Evolutionary conservation across 64 coral and sea anemone species (phyloP), one percentile per base, ranked within the genome.

Genomic region (Cladopsammia gracilis): DNA sequence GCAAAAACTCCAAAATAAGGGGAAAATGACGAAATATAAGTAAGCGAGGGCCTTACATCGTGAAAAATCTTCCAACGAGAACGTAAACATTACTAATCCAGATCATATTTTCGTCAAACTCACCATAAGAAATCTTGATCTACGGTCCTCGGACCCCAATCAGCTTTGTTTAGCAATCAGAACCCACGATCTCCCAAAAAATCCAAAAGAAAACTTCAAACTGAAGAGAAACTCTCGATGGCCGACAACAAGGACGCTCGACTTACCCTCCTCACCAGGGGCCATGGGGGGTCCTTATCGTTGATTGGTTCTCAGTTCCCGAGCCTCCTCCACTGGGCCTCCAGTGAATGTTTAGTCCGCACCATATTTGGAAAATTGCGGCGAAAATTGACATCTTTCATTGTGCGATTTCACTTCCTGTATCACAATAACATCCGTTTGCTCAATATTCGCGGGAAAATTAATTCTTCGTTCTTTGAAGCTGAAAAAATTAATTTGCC

Each of bases 201-300:
- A 93, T 62, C 74, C 19, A 91, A 92, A 96, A 82, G 88, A 93
- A 96, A 99, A 91, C 96, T 94, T 88, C 74, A 89, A 94, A 91
- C 81, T 91, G 44, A 91, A 91, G 89, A 83, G 44, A 93, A 78
- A 87, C 79, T 93, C 69, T 76, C 94, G 98, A 99, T 96, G 92
- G 94, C 94, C 91, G 92, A 94, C 94, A 96, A 90, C 94, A 93
- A 94, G 90, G 98, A 99, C 98, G 98, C 98, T 99, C 96, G 94
- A 95, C 93, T 92, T 99, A 91, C 94, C 98, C 98, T 99, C 98
- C 98, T 96, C 95, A 82, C 88, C 91, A 93, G 59, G 87, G 94
- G 73, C 89, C 79, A 78, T 73, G 84, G 94, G 94, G 94, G 94
- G 94, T 94, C 94, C 69, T 85, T 56, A 80, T 71, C 82, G 81